Evolutionary conservation across 2,888 invertebrate genomes (phyloP).

Genomic region (Junonia oenone): DNA sequence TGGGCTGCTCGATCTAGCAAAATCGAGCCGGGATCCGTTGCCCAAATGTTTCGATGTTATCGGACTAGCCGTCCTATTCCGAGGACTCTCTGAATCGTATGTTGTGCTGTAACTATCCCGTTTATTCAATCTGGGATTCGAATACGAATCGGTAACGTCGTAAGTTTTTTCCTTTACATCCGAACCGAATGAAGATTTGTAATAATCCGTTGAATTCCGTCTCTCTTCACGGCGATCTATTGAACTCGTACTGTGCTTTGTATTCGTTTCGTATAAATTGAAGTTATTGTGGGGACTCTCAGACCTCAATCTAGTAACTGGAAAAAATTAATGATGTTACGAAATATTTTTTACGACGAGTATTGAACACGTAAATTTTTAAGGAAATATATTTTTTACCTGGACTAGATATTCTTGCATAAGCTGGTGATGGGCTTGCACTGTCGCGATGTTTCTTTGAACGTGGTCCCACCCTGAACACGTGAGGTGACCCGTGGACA

Average conservation of each 20-base stretch:
- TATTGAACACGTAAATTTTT: background rate
- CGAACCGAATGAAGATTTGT: conserved; percentile 59
- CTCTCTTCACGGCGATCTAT: conserved; percentile 68
- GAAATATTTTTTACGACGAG: background rate
- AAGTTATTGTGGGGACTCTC: conserved; percentile 70
- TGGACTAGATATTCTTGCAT: conserved; percentile 76
- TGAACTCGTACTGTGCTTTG: conserved; percentile 59
- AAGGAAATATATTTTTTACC: conserved; percentile 41
- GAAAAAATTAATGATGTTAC: conserved; percentile 32
- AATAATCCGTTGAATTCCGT: conserved; percentile 65
- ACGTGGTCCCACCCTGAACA: conserved; percentile 90
- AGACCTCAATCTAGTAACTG: conserved; percentile 67
- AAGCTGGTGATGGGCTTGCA: conserved; percentile 69
- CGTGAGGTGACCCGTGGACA: conserved; percentile 89
- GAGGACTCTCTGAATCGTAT: conserved; percentile 68
- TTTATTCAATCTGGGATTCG: conserved; percentile 60
- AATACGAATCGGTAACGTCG: conserved; percentile 69
- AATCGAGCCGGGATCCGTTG: conserved; percentile 67
- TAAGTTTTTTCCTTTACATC: conserved; percentile 66
- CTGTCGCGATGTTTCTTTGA: conserved; percentile 73
- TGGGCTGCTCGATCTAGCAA: conserved; percentile 67
- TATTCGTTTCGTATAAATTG: conserved; percentile 59
- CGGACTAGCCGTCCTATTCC: conserved; percentile 68
- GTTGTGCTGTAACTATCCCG: conserved; percentile 48
- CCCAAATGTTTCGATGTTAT: conserved; percentile 77